Evolutionary conservation across 37 sponge, comb jelly and placozoan genomes (phyloP).

Genomic region (Theonella swinhoei): DNA sequence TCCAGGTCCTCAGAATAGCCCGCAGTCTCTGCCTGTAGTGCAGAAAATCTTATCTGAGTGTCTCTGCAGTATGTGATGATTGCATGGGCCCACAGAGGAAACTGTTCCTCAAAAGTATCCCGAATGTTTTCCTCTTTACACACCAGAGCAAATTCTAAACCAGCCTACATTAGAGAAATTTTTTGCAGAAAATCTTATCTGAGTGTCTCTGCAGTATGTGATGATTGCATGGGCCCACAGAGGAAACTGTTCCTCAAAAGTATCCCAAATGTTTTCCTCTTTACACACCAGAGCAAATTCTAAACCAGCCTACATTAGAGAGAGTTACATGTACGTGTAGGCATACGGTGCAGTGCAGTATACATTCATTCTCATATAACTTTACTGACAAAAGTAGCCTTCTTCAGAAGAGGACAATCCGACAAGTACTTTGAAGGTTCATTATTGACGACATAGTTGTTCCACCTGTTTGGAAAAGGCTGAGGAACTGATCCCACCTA

Average conservation of each 20-base stretch:
- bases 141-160: background rate
- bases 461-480: constrained; percentile 7
- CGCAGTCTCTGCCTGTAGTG: background rate
- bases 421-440: background rate
- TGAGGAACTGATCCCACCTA: too few species aligned
- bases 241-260: constrained; percentile 6
- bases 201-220: constrained; percentile 2
- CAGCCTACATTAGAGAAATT: background rate
- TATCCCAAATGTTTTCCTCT: background rate
- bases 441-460: background rate
- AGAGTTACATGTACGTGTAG: too few species aligned
- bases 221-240: background rate
- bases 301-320: background rate
- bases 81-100: background rate
- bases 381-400: background rate
- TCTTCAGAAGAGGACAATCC: background rate
- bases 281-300: background rate
- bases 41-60: background rate
- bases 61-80: background rate
- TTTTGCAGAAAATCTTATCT: background rate
- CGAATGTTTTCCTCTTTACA: background rate
- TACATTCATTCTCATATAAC: too few species aligned
- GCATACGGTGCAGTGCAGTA: too few species aligned
- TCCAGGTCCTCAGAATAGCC: background rate
- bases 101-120: constrained; percentile 6